Evolutionary conservation across 2,888 invertebrate species (phyloP).

Genomic region (Drosophila yooni): DNA sequence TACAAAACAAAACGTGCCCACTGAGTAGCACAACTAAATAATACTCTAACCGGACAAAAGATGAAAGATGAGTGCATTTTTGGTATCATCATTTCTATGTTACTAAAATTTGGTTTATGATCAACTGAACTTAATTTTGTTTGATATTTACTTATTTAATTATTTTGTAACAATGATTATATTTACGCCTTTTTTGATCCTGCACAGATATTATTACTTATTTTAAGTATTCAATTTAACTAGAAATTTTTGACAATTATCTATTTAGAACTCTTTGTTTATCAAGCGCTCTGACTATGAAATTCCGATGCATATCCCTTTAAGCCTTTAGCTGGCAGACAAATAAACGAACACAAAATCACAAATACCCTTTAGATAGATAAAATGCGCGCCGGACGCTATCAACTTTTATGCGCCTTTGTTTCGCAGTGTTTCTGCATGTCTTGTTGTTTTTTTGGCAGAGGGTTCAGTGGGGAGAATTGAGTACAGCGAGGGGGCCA

Average conservation of each 20-base stretch:
- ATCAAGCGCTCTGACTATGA: background rate
- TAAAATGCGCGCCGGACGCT: slow-evolving; percentile 59
- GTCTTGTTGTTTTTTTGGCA: slow-evolving; percentile 23
- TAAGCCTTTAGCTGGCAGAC: background rate
- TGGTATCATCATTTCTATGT: background rate
- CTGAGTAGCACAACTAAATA: background rate
- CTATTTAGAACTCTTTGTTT: background rate
- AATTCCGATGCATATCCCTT: background rate
- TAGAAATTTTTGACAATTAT: background rate
- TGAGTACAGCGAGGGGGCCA: background rate
- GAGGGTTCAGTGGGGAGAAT: slow-evolving; percentile 20
- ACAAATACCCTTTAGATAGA: slow-evolving; percentile 26
- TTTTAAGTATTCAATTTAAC: background rate
- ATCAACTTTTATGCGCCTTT: slow-evolving; percentile 76
- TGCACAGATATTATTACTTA: background rate
- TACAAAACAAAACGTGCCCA: slow-evolving; percentile 3
- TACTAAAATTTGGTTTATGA: background rate
- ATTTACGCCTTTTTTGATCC: background rate
- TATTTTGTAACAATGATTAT: background rate
- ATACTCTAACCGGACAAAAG: slow-evolving; percentile 19
- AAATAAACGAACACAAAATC: background rate
- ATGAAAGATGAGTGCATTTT: background rate
- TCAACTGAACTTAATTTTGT: background rate
- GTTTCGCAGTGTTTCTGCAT: slow-evolving; percentile 49
- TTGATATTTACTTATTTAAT: background rate